A percentile compares a stretch with the other conserved stretches of the same genome.
phyloP scores from a whole-genome alignment of 1,140 invertebrate species.

The Lysiphlebus fabarum region DNA sequence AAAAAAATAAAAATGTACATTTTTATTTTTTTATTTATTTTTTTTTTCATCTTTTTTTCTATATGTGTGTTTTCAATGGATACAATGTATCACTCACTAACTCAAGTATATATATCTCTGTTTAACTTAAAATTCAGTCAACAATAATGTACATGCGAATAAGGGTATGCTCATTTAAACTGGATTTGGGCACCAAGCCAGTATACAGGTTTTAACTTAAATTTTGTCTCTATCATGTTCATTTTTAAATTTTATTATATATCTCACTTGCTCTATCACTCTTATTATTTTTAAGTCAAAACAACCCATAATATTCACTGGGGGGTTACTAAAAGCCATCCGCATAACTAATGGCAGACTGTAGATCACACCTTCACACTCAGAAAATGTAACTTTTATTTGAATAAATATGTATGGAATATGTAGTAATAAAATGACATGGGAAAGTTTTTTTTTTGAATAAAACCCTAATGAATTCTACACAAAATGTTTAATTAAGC shows the following conservation, averaged over 20 bases:
- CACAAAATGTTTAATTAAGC: too few relatives aligned
- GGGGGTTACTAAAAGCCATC: slow-evolving; percentile 45
- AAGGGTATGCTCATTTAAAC: slow-evolving; percentile 17
- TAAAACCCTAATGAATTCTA: too few relatives aligned
- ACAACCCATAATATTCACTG: too few relatives aligned
- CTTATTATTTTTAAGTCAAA: too few relatives aligned
- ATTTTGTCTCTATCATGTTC: slow-evolving; percentile 7
- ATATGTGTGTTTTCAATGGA: slow-evolving; percentile 19
- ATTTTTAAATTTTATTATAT: slow-evolving; percentile 28
- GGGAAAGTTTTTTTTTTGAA: too few relatives aligned
- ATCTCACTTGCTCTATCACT: background rate
- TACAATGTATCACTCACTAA: slow-evolving; percentile 21
- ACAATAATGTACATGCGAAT: slow-evolving; percentile 11
- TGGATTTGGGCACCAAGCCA: background rate
- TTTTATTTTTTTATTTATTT: too few relatives aligned
- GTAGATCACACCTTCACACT: too few relatives aligned
- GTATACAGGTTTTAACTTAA: background rate
- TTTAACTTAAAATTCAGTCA: slow-evolving; percentile 15
- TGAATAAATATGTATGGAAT: too few relatives aligned
- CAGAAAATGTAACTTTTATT: too few relatives aligned
- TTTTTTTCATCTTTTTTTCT: too few relatives aligned
- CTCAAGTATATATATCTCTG: slow-evolving; percentile 21
- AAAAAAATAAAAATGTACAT: too few relatives aligned
- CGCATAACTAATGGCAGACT: slow-evolving; percentile 33
- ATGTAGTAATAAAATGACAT: too few relatives aligned